Conservation (phyloP, 2,113 vertebrate species). For the Spizaetus ornatus region DNA sequence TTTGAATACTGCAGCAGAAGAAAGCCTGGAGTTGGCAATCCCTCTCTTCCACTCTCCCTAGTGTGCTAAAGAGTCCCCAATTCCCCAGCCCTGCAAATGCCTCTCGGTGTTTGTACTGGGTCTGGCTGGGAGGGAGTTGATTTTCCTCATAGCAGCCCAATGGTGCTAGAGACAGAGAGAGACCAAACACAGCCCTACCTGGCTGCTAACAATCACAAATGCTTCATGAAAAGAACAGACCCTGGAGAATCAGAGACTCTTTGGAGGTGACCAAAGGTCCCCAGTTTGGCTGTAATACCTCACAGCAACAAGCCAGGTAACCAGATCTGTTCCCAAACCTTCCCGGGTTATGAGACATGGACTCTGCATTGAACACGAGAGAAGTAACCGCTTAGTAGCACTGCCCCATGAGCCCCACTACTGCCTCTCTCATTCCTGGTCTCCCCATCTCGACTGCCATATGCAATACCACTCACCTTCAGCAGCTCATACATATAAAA, state of each 20-base stretch:
- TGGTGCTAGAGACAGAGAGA: neutral
- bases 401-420: neutral
- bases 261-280: neutral
- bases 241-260: neutral
- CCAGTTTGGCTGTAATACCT: neutral
- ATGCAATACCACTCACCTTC: conserved; percentile 82
- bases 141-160: neutral
- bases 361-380: neutral
- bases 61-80: neutral
- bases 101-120: neutral
- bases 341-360: neutral
- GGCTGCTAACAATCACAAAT: neutral
- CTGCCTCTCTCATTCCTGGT: neutral
- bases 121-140: neutral
- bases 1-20: neutral
- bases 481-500: conserved; percentile 99
- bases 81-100: neutral
- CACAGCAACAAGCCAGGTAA: neutral
- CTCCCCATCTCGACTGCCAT: neutral
- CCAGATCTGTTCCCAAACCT: neutral
- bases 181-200: neutral
- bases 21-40: neutral
- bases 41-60: neutral
- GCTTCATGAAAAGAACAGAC: neutral
- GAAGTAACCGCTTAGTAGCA: neutral